Evolutionary conservation across 2,797 vertebrate genomes (phyloP).

Genomic region (Falco biarmicus): DNA sequence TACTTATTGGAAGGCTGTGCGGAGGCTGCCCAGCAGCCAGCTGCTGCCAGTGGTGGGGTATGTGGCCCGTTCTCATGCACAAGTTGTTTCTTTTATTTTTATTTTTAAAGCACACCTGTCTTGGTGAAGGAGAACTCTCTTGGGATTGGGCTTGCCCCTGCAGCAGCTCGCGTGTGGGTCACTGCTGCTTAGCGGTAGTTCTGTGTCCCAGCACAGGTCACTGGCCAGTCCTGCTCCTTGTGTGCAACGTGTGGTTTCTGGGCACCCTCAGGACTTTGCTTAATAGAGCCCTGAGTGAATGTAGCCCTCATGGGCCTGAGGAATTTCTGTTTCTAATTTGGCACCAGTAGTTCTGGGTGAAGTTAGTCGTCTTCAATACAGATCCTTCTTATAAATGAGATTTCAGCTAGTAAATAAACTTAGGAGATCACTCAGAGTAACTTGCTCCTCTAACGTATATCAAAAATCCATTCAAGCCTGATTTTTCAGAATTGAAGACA

Average conservation of each 20-base stretch:
- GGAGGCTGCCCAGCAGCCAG: background rate
- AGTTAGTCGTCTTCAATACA: background rate
- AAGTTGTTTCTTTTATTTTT: background rate
- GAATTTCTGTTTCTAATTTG: background rate
- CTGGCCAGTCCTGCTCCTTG: background rate
- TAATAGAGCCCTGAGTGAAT: constrained; percentile 27
- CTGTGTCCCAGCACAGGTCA: background rate
- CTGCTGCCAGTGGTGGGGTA: background rate
- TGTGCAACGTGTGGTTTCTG: background rate
- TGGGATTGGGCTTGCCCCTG: background rate
- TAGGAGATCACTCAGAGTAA: background rate
- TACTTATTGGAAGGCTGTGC: background rate
- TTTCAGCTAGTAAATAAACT: background rate
- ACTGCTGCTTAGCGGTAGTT: background rate
- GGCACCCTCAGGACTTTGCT: background rate
- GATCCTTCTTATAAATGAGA: background rate
- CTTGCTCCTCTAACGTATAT: background rate
- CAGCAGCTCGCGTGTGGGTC: background rate
- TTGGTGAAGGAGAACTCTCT: background rate
- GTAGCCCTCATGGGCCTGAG: background rate
- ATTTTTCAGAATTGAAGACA: constrained; percentile 7
- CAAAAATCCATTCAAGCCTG: constrained; percentile 16
- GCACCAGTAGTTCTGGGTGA: background rate
- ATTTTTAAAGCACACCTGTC: background rate
- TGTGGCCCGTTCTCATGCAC: background rate